Conservation (phyloP, 92 coral and sea anemone species). For the Isaurus tuberculatus region DNA sequence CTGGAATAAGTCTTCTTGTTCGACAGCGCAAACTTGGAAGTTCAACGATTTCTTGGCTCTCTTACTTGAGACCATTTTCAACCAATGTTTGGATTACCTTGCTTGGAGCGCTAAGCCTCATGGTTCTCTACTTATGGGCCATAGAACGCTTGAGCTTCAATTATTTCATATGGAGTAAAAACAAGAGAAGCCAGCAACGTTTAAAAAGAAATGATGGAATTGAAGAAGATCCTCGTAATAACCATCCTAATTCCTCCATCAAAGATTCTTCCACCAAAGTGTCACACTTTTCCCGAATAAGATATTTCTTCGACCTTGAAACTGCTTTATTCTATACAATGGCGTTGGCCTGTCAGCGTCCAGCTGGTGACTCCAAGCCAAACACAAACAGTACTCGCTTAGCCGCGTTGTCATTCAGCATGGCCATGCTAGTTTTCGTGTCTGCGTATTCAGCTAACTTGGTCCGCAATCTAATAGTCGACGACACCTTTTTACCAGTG, state of each 20-base stretch:
- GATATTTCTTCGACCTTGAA: constrained; percentile 68
- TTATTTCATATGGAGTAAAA: not conserved
- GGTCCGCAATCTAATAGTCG: constrained; percentile 82
- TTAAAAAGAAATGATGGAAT: not conserved
- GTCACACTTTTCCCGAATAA: not conserved
- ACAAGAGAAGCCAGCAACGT: not conserved
- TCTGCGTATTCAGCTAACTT: constrained; percentile 87
- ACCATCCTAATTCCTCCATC: not conserved
- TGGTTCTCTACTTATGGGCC: constrained; percentile 76
- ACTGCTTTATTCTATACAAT: constrained; percentile 80
- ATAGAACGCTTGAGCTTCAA: constrained; percentile 50
- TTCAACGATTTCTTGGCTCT: constrained; percentile 75
- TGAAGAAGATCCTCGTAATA: not conserved
- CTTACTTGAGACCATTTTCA: constrained; percentile 85
- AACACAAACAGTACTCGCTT: constrained; percentile 76
- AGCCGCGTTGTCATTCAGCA: constrained; percentile 80
- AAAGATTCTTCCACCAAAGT: constrained; percentile 10
- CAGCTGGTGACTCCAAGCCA: constrained; percentile 80
- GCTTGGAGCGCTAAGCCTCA: constrained; percentile 69
- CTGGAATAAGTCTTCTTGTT: constrained; percentile 83
- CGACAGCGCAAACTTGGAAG: constrained; percentile 72
- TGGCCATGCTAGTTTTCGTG: constrained; percentile 85
- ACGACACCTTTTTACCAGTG: constrained; percentile 76
- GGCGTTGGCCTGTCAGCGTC: constrained; percentile 83
- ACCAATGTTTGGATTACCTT: constrained; percentile 78